phyloP scores from a whole-genome alignment of 2,888 invertebrate species.

The Troides aeacus region DNA sequence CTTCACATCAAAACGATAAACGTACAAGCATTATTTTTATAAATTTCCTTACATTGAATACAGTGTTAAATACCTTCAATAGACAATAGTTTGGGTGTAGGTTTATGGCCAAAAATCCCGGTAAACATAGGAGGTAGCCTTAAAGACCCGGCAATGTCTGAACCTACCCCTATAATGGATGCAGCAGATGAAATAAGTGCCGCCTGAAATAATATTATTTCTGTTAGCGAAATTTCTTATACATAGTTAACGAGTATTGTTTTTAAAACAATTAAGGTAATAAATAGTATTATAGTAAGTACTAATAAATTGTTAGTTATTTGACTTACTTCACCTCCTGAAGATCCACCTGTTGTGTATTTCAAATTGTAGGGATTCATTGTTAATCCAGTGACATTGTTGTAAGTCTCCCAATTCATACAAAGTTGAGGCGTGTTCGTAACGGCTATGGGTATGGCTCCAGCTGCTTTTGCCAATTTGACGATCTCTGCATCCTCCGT shows the following conservation, averaged over 20 bases:
- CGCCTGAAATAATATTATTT: conserved; percentile 70
- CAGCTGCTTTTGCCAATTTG: conserved; percentile 84
- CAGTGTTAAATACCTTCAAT: conserved; percentile 66
- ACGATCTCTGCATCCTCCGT: conserved; percentile 87
- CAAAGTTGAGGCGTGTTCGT: conserved; percentile 96
- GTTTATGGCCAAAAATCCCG: conserved; percentile 96
- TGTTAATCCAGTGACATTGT: conserved; percentile 91
- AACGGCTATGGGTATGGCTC: conserved; percentile 91
- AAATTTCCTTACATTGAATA: not conserved
- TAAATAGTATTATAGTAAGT: not conserved
- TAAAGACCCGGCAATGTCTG: conserved; percentile 94
- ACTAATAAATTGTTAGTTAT: not conserved
- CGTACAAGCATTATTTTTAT: not conserved
- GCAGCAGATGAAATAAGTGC: conserved; percentile 89
- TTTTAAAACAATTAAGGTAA: not conserved
- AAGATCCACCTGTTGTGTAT: conserved; percentile 92
- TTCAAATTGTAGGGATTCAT: conserved; percentile 93
- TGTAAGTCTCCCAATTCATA: conserved; percentile 94
- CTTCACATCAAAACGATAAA: not conserved
- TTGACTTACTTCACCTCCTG: conserved; percentile 87
- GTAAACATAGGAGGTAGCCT: conserved; percentile 94
- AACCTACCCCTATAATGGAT: conserved; percentile 90
- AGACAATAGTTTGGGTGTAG: conserved; percentile 85
- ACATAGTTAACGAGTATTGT: not conserved
- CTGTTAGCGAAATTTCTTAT: not conserved